Base-by-base conservation (phyloP, 2,113 vertebrate genomes). In the Tenebrosternarchus preto region DNA sequence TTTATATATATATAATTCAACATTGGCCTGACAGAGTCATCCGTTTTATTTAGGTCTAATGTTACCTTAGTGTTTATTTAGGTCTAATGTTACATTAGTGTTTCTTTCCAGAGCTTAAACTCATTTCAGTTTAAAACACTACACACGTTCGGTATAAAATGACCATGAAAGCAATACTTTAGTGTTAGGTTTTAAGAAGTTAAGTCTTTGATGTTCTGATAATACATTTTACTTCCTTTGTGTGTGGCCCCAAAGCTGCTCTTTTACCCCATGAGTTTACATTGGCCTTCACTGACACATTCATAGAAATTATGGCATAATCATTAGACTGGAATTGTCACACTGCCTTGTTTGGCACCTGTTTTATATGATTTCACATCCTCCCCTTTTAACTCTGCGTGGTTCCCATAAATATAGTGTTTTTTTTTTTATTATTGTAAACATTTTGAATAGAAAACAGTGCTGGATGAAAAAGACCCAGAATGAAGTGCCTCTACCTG, bases 401-500 rank as follows among this genome's bases (percentile, higher is more conserved):
- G 33, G 63, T 64, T 3, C 22, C 9, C 57, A 60, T 7, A 66
- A 4, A 31, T 33, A 33, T 66, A 19, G 27, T 33, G 63, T 19
- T 67, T 67, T 33, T 36, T n/a, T n/a, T n/a, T n/a, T n/a, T n/a
- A n/a, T n/a, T n/a, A n/a, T n/a, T n/a, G 57, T 63, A 16, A 66
- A 66, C 63, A 33, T 31, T 33, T 33, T 1, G 31, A 12, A 9
- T 56, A 36, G 15, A 22, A 24, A 36, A 67, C 67, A 25, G 27
- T 27, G 46, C 53, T 69, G 9, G 16, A 68, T 77, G 7, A 36
- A 69, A 36, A 43, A 77, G 64, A 69, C 15, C 29, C 64, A 25
- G 64, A 77, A 66, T 59, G 24, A 69, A 69, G 76, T 69, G 76
- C 76, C 63, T 77, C 76, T 25, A 59, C 33, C 29, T 66, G 63